Evolutionary conservation across 2,113 vertebrate genomes (phyloP).

Genomic region (Cygnus buccinator): DNA sequence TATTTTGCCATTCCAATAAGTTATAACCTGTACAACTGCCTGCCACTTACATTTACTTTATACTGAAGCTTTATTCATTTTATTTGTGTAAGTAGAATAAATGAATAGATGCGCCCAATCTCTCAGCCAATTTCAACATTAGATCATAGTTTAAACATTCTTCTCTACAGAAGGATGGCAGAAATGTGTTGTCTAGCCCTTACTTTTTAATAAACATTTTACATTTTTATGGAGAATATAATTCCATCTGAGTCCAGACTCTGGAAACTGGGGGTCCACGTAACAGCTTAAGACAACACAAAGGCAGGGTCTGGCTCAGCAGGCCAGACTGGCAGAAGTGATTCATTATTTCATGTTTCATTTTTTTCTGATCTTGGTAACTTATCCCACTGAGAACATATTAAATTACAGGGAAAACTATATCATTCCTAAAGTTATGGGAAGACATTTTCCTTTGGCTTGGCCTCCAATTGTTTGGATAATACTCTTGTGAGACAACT

Average conservation of each 20-base stretch:
- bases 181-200: background rate
- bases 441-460: background rate
- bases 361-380: background rate
- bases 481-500: background rate
- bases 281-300: background rate
- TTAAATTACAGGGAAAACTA: background rate
- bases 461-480: background rate
- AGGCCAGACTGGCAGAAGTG: background rate
- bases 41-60: background rate
- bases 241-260: accelerated
- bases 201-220: background rate
- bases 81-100: background rate
- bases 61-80: background rate
- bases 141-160: background rate
- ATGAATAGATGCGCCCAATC: background rate
- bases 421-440: background rate
- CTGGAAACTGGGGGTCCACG: background rate
- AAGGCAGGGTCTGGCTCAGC: background rate
- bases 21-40: background rate
- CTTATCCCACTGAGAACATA: background rate
- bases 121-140: background rate
- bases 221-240: background rate
- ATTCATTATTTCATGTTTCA: background rate
- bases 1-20: background rate
- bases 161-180: background rate